Conservation (phyloP, 1,140 invertebrate species). For the Drosophila serrata region DNA sequence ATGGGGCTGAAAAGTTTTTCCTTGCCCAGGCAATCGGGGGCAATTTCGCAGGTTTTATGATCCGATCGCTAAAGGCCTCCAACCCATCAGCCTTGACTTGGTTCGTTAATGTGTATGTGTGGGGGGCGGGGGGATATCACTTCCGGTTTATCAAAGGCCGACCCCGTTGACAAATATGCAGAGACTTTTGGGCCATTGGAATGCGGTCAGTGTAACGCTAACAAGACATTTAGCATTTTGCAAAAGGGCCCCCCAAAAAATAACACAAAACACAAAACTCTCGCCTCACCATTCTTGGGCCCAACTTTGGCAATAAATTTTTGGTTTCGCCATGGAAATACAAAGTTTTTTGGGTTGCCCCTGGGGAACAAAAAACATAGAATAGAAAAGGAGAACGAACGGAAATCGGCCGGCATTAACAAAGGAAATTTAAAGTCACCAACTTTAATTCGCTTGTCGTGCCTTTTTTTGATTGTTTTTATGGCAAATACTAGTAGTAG, state of each 20-base stretch:
- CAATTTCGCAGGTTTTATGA: constrained; percentile 73
- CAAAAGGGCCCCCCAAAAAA: no score
- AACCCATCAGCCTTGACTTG: constrained; percentile 19
- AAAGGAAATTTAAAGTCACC: constrained; percentile 73
- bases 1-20: constrained; percentile 66
- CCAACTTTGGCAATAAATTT: constrained; percentile 80
- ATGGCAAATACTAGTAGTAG: constrained; percentile 20
- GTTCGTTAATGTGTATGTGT: constrained; percentile 30
- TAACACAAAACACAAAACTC: neutral
- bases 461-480: constrained; percentile 66
- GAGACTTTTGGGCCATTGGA: constrained; percentile 58
- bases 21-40: constrained; percentile 51
- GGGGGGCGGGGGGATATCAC: constrained; percentile 60
- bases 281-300: constrained; percentile 31
- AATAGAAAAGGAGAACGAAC: constrained; percentile 35
- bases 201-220: constrained; percentile 78
- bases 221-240: constrained; percentile 74
- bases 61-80: constrained; percentile 60
- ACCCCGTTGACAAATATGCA: constrained; percentile 75
- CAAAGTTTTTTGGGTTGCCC: constrained; percentile 48
- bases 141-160: constrained; percentile 70
- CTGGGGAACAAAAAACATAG: constrained; percentile 9
- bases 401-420: constrained; percentile 57
- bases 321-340: constrained; percentile 57
- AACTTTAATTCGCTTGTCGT: constrained; percentile 69